Evolutionary conservation across 1,140 invertebrate genomes (phyloP).

Genomic region (Mylabris phalerata): DNA sequence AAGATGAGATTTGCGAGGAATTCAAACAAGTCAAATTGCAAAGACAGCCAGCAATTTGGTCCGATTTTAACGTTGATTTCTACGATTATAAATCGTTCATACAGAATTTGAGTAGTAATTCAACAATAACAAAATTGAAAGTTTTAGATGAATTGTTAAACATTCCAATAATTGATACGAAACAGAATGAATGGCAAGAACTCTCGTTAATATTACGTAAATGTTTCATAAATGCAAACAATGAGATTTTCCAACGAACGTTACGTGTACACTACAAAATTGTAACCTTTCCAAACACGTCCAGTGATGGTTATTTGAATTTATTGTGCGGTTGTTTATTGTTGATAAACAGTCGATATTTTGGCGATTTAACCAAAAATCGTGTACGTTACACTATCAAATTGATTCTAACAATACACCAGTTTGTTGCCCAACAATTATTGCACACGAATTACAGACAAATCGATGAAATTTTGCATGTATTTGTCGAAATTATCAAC

Average conservation of each 20-base stretch:
- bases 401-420: conserved; percentile 11
- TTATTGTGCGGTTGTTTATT: conserved; percentile 7
- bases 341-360: conserved; percentile 11
- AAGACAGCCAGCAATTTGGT: too few relatives aligned
- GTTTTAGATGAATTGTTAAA: conserved; percentile 8
- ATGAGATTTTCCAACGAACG: conserved; percentile 13
- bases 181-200: conserved; percentile 13
- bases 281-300: conserved; percentile 1
- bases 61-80: background rate
- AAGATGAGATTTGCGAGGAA: conserved; percentile 5
- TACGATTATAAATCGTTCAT: background rate
- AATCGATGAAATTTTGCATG: conserved; percentile 9
- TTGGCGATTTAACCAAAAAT: conserved; percentile 6
- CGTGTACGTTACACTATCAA: conserved; percentile 6
- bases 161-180: conserved; percentile 10
- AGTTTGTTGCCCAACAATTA: conserved; percentile 9
- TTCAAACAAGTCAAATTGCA: background rate
- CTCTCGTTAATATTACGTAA: conserved; percentile 14
- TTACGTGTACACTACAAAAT: conserved; percentile 20
- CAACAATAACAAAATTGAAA: conserved; percentile 4
- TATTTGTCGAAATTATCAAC: conserved; percentile 11
- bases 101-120: conserved; percentile 4
- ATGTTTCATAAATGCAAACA: conserved; percentile 16
- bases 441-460: conserved; percentile 8
- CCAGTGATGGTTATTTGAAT: conserved; percentile 17